These are phyloP conservation scores for Prietella phreatophila DNA, from an alignment of 2,113 vertebrate genomes.

Conservation along the genomic window DNA sequence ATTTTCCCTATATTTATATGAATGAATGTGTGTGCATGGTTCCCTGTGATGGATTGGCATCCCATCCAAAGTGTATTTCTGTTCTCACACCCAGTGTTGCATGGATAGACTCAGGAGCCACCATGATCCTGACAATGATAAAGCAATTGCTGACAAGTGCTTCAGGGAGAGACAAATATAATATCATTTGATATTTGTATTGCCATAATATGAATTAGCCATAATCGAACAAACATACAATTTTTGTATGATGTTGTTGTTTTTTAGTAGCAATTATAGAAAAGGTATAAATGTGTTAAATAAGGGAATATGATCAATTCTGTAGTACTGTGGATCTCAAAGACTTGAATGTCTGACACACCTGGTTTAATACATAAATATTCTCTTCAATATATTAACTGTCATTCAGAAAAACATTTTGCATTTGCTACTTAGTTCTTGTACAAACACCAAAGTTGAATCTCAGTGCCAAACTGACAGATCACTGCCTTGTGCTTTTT, in stretches of 20 bases:
- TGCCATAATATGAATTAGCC: too few relatives aligned
- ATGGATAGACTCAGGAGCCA: not conserved
- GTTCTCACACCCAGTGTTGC: not conserved
- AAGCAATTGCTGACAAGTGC: not conserved
- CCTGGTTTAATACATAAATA: not conserved
- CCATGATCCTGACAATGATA: not conserved
- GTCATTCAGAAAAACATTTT: not conserved
- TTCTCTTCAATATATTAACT: not conserved
- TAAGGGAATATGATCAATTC: not conserved
- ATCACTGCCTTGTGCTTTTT: not conserved
- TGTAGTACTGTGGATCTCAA: not conserved
- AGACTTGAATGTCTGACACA: not conserved
- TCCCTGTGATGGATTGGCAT: not conserved
- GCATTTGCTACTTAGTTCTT: not conserved
- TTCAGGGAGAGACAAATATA: not conserved
- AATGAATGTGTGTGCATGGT: not conserved
- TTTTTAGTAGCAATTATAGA: not conserved
- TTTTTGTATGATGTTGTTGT: not conserved
- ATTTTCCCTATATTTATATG: not conserved
- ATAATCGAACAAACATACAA: too few relatives aligned
- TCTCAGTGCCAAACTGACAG: not conserved
- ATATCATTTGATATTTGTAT: not conserved
- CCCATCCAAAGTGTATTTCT: not conserved
- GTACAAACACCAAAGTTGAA: not conserved
- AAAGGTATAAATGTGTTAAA: not conserved